phyloP scores from a whole-genome alignment of 2,888 invertebrate species.

The Xestia c-nigrum region DNA sequence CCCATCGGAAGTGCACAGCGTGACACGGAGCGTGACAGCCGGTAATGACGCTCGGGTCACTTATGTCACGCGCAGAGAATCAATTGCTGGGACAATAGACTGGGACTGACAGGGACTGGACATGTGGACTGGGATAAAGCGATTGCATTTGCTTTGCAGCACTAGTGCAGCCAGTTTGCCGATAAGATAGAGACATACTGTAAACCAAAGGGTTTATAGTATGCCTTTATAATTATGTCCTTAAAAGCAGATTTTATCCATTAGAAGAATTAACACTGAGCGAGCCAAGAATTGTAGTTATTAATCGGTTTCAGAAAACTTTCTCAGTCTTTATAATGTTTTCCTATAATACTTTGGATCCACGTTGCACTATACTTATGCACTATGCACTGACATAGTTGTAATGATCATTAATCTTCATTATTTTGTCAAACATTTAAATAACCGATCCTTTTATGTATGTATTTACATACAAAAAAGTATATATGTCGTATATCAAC shows the following conservation, averaged over 20 bases:
- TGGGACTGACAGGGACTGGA: conserved; percentile 11
- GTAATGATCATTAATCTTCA: neutral
- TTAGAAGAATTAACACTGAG: too few species aligned
- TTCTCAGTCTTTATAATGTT: too few species aligned
- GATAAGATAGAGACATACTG: neutral
- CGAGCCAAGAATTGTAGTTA: too few species aligned
- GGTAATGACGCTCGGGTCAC: conserved; percentile 62
- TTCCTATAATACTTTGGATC: neutral
- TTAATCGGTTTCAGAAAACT: too few species aligned
- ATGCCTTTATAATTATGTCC: too few species aligned
- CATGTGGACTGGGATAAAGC: conserved; percentile 17
- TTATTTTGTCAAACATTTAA: neutral
- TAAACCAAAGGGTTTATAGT: too few species aligned
- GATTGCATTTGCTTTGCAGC: conserved; percentile 22
- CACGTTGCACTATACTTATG: too few species aligned
- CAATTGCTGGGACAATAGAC: conserved; percentile 50
- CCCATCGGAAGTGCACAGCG: conserved; percentile 25
- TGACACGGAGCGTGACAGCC: conserved; percentile 39
- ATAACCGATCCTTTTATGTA: neutral
- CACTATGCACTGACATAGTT: too few species aligned
- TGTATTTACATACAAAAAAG: too few species aligned
- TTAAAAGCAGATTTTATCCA: too few species aligned
- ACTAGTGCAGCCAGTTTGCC: neutral
- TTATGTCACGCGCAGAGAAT: conserved; percentile 53
- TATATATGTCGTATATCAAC: too few species aligned